phyloP scores from a whole-genome alignment of 2,797 vertebrate species.

The Stomatorhinus walkeri region DNA sequence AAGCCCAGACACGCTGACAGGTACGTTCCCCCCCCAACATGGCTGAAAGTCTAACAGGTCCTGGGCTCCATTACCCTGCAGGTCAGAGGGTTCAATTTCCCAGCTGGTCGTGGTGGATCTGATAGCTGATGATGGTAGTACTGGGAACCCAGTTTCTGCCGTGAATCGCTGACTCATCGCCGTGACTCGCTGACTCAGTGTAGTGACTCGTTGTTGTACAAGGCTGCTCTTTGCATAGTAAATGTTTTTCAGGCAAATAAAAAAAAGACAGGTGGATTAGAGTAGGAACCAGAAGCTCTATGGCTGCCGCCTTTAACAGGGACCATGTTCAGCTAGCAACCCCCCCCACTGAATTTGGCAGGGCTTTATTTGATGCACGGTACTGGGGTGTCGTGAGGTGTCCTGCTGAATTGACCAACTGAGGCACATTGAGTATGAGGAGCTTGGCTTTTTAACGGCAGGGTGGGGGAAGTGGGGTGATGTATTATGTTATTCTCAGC shows the following conservation, averaged over 20 bases:
- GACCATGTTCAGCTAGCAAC: not conserved
- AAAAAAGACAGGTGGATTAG: not conserved
- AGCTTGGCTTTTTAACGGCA: not conserved
- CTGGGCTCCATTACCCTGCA: not conserved
- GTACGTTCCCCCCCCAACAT: slow-evolving; percentile 45
- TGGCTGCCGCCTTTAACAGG: not conserved
- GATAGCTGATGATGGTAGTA: not conserved
- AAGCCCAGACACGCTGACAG: slow-evolving; percentile 86
- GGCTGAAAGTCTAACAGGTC: not conserved
- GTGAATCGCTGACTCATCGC: not conserved
- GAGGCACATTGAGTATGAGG: not conserved
- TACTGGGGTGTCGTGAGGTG: not conserved
- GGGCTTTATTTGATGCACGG: not conserved
- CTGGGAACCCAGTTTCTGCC: not conserved
- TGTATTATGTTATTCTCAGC: not conserved
- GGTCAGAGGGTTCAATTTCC: not conserved
- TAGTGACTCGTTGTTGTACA: not conserved
- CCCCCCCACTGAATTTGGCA: not conserved
- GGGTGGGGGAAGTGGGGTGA: not conserved
- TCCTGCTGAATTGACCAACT: not conserved
- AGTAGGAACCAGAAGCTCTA: not conserved
- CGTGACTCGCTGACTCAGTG: not conserved
- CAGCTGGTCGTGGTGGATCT: not conserved
- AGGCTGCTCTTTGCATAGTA: not conserved
- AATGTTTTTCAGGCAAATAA: not conserved